These are phyloP conservation scores for Epizoanthus stellaris DNA, from an alignment of 92 coral and sea anemone species.

Conservation along the genomic window DNA sequence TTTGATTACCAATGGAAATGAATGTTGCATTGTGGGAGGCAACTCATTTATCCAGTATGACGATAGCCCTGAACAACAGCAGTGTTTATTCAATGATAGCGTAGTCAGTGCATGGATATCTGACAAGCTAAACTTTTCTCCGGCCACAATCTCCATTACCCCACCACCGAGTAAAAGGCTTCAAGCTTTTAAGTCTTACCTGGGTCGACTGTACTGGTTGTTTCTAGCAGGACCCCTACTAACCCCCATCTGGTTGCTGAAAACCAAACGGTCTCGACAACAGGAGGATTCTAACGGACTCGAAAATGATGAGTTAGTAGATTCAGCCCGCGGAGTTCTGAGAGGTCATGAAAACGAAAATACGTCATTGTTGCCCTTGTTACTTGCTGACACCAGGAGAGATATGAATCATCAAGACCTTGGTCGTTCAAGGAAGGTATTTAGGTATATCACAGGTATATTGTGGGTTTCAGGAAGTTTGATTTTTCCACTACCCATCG, in stretches of 20 bases:
- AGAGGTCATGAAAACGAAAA: background rate
- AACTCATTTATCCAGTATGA: no score
- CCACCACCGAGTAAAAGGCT: background rate
- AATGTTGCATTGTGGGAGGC: no score
- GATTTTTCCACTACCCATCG: conserved; percentile 33
- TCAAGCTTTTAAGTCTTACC: background rate
- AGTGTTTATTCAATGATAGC: no score
- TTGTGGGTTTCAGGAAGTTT: background rate
- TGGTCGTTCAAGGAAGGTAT: background rate
- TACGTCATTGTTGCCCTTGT: no score
- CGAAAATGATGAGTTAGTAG: no score
- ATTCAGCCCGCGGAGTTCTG: background rate
- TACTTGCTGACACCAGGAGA: no score
- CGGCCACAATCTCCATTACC: background rate
- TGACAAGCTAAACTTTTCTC: background rate
- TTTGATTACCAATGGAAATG: no score
- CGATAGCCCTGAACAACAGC: no score
- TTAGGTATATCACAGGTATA: background rate
- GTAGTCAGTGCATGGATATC: no score
- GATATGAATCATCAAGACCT: no score
- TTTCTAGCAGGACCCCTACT: background rate
- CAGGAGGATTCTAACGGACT: no score
- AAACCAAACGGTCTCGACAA: background rate
- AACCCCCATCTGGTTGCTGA: conserved; percentile 6
- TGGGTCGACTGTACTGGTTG: background rate